Evolutionary conservation across 2,113 vertebrate species (phyloP).

Genomic region (Pangasianodon gigas): DNA sequence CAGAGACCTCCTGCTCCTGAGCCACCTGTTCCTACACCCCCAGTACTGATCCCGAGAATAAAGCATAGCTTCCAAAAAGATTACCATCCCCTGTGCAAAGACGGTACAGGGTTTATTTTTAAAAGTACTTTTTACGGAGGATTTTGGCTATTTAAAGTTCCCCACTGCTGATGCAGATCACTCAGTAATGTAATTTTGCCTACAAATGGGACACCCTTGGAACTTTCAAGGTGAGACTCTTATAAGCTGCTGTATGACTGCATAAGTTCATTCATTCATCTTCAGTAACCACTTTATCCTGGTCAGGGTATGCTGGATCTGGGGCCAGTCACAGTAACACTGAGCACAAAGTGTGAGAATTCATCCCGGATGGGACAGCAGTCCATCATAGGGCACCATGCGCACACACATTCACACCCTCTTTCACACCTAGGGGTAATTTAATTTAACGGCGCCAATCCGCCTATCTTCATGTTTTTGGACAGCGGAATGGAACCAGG

Average conservation of each 20-base stretch:
- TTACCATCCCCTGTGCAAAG: not conserved
- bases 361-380: not conserved
- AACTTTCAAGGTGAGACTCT: not conserved
- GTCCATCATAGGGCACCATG: not conserved
- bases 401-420: not conserved
- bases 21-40: constrained; percentile 34
- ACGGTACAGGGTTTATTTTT: not conserved
- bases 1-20: constrained; percentile 40
- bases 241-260: not conserved
- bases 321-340: not conserved
- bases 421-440: not conserved
- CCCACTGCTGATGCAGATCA: not conserved
- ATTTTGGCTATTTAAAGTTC: not conserved
- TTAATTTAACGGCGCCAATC: not conserved
- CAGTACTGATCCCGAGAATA: not conserved
- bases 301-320: not conserved
- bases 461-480: not conserved
- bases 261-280: not conserved
- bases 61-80: not conserved
- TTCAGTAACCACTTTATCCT: not conserved
- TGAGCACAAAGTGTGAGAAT: not conserved
- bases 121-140: not conserved
- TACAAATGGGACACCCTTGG: not conserved
- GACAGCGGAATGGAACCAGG: not conserved
- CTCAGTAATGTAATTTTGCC: not conserved